Percentiles rank a stretch among this genome's conserved stretches.
These are phyloP conservation scores for Ennomos fuscantarius DNA, from an alignment of 2,888 invertebrate genomes.

Conservation along the genomic window DNA sequence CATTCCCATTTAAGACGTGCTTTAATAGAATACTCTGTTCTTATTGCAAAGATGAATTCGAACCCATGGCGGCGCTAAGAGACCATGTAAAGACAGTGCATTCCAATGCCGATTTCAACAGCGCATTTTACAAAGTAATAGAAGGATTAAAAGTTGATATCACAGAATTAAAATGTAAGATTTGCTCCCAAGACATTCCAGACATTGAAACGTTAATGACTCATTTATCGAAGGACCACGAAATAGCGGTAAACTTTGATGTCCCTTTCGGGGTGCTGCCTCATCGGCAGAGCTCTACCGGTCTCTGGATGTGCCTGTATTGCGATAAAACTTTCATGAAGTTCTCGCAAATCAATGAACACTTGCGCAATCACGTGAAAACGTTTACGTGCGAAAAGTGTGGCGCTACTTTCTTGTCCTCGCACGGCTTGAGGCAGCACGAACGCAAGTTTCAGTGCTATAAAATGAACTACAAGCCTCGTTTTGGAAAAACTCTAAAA, in stretches of 20 bases:
- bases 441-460: slow-evolving; percentile 76
- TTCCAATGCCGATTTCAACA: slow-evolving; percentile 70
- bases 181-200: slow-evolving; percentile 62
- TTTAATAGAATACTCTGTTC: slow-evolving; percentile 79
- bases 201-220: slow-evolving; percentile 70
- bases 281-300: slow-evolving; percentile 66
- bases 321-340: slow-evolving; percentile 73
- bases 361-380: slow-evolving; percentile 72
- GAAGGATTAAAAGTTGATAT: slow-evolving; percentile 77
- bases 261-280: slow-evolving; percentile 77
- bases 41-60: slow-evolving; percentile 77
- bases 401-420: slow-evolving; percentile 72
- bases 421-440: slow-evolving; percentile 73
- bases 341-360: slow-evolving; percentile 76
- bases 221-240: slow-evolving; percentile 69
- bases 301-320: slow-evolving; percentile 73
- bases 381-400: slow-evolving; percentile 78
- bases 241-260: slow-evolving; percentile 68
- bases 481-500: slow-evolving; percentile 74
- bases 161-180: slow-evolving; percentile 70
- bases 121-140: slow-evolving; percentile 77
- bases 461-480: slow-evolving; percentile 73
- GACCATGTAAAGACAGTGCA: slow-evolving; percentile 70
- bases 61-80: slow-evolving; percentile 70
- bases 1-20: slow-evolving; percentile 77